phyloP scores from a whole-genome alignment of 2,888 invertebrate genomes.

The Rhagophthalmus giganteus region DNA sequence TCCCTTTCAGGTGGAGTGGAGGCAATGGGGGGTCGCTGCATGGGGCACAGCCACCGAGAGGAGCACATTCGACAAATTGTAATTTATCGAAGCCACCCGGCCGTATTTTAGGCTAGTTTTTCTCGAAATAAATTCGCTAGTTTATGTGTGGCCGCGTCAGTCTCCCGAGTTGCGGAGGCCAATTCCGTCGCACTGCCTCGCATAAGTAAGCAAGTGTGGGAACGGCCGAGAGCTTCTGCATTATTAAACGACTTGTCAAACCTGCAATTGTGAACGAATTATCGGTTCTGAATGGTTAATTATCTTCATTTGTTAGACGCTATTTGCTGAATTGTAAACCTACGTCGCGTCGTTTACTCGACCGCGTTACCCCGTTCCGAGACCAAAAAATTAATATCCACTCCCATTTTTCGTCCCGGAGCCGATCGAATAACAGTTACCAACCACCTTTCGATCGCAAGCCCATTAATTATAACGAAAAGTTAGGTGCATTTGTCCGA shows the following conservation, averaged over 20 bases:
- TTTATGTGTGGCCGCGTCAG: conserved; percentile 52
- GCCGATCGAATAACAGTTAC: conserved; percentile 5
- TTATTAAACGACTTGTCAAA: conserved; percentile 32
- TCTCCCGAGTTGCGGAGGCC: conserved; percentile 25
- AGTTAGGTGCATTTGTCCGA: conserved; percentile 19
- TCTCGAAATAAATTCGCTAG: conserved; percentile 50
- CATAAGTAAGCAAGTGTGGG: conserved; percentile 30
- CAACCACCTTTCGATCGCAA: conserved; percentile 13
- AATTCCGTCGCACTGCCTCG: conserved; percentile 28
- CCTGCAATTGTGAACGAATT: conserved; percentile 29
- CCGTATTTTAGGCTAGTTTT: conserved; percentile 45
- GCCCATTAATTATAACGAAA: conserved; percentile 14
- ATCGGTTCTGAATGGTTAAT: conserved; percentile 27
- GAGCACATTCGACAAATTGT: conserved; percentile 55
- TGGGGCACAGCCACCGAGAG: conserved; percentile 51
- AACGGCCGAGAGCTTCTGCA: conserved; percentile 22
- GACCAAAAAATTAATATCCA: conserved; percentile 18
- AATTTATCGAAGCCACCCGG: conserved; percentile 50
- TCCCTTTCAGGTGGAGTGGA: conserved; percentile 45
- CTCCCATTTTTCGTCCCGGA: conserved; percentile 14
- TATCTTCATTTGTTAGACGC: conserved; percentile 30
- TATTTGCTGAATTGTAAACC: conserved; percentile 25
- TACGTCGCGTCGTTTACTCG: too few relatives aligned
- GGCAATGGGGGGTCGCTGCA: conserved; percentile 49
- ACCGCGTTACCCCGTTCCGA: conserved; percentile 6